phyloP scores from a whole-genome alignment of 2,888 invertebrate species.

The Macaria liturata region DNA sequence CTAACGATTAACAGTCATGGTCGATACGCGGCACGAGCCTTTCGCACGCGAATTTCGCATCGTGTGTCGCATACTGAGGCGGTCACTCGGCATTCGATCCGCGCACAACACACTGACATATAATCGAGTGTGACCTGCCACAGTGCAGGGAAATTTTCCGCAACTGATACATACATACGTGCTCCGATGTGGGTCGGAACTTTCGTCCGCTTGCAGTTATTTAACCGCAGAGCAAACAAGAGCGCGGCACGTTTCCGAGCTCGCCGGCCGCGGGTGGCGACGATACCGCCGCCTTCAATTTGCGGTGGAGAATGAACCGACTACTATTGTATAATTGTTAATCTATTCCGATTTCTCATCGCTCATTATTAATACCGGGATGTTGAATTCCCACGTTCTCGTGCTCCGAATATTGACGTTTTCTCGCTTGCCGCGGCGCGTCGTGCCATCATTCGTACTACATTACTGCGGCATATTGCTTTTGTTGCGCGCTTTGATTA shows the following conservation, averaged over 20 bases:
- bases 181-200: conserved; percentile 73
- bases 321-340: conserved; percentile 51
- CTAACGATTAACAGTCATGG: conserved; percentile 50
- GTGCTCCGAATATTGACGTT: conserved; percentile 63
- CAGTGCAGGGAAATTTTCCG: conserved; percentile 70
- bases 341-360: conserved; percentile 57
- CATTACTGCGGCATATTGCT: conserved; percentile 31
- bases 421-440: conserved; percentile 28
- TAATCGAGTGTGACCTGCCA: conserved; percentile 62
- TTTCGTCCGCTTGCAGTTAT: conserved; percentile 69
- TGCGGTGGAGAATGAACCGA: conserved; percentile 45
- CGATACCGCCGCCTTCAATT: conserved; percentile 55
- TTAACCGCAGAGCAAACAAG: conserved; percentile 74
- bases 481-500: conserved; percentile 28
- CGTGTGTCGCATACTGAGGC: conserved; percentile 58
- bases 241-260: conserved; percentile 69
- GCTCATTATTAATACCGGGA: conserved; percentile 58
- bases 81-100: conserved; percentile 68
- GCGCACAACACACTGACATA: conserved; percentile 69
- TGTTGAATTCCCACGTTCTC: conserved; percentile 70
- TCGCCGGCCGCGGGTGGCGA: conserved; percentile 52
- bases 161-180: conserved; percentile 63
- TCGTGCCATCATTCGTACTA: conserved; percentile 30
- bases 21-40: conserved; percentile 56
- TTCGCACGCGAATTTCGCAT: conserved; percentile 60